Evolutionary conservation across 2,113 vertebrate genomes (phyloP), one percentile per base, ranked within the genome.

Genomic region (Hepsetus odoe): DNA sequence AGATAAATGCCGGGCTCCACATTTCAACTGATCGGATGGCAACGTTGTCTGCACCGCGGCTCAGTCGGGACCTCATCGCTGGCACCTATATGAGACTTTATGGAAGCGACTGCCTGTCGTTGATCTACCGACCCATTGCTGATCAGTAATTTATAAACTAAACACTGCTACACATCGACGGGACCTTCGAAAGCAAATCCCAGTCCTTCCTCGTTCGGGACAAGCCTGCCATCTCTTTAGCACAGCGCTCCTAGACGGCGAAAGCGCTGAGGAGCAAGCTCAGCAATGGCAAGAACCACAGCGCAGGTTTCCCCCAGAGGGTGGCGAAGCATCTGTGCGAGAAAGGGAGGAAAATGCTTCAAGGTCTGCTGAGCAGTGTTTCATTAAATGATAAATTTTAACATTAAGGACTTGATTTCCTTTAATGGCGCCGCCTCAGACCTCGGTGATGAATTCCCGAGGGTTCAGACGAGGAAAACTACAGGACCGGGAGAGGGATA

Each of bases 371-470:
- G 53, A 71, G 18, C 72, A 30, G 28, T 71, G 42, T 67, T 76
- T 82, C 76, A 84, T 79, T 80, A 84, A 82, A 76, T 72, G 33
- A 84, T 76, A 82, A 82, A 79, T 72, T 79, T 24, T 62, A 73
- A 73, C 28, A 26, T 76, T 16, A 79, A 75, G 24, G 65, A 24
- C 66, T 65, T 42, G 44, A 32, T 58, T 65, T 58, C 49, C 33
- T 76, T 58, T 44, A 64, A 59, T 33, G 35, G 40, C 40, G 28
- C 64, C 58, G 72, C 59, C 61, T 32, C 1, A 35, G 59, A 7
- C 59, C 7, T 9, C 42, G 13, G 30, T 61, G 35, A 49, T 65
- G 18, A 33, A 33, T 33, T 64, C 59, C 30, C 33, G 10, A n/a
- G 49, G 49, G 49, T 53, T 49, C 18, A 53, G 46, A 32, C 9